phyloP scores from a whole-genome alignment of 1,140 invertebrate genomes.

The Solen grandis region DNA sequence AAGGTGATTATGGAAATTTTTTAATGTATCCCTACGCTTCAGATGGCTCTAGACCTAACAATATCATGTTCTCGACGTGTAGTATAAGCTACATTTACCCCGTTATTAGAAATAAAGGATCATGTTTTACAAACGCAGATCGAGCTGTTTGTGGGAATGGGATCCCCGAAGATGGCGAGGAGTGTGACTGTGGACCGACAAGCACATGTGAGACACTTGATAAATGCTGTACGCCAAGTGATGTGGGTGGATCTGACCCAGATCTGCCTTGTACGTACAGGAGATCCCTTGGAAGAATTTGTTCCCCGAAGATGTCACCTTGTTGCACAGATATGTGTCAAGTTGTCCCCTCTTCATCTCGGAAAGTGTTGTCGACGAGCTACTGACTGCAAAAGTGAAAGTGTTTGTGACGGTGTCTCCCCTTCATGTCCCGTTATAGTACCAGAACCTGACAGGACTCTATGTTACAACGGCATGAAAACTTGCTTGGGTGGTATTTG shows the following conservation, averaged over 20 bases:
- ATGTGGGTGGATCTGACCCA: background rate
- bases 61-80: slow-evolving; percentile 71
- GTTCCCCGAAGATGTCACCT: slow-evolving; percentile 60
- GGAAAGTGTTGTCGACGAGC: slow-evolving; percentile 53
- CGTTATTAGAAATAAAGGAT: slow-evolving; percentile 68
- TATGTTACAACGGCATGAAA: slow-evolving; percentile 60
- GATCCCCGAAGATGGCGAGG: slow-evolving; percentile 67
- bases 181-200: slow-evolving; percentile 74
- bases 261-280: slow-evolving; percentile 66
- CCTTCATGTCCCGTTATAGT: slow-evolving; percentile 56
- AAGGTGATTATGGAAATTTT: slow-evolving; percentile 64
- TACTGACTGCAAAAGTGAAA: slow-evolving; percentile 56
- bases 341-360: slow-evolving; percentile 13
- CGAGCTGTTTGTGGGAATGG: slow-evolving; percentile 69
- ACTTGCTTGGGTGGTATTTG: slow-evolving; percentile 63
- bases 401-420: slow-evolving; percentile 62
- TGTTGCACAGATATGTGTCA: slow-evolving; percentile 66
- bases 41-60: slow-evolving; percentile 65
- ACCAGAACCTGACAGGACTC: slow-evolving; percentile 49
- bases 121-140: slow-evolving; percentile 44
- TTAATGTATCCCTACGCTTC: slow-evolving; percentile 70
- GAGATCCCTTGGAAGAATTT: slow-evolving; percentile 59
- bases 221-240: slow-evolving; percentile 70
- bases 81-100: slow-evolving; percentile 71
- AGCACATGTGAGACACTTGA: slow-evolving; percentile 64